phyloP scores from a whole-genome alignment of 2,888 invertebrate species.

The Acleris cristana region DNA sequence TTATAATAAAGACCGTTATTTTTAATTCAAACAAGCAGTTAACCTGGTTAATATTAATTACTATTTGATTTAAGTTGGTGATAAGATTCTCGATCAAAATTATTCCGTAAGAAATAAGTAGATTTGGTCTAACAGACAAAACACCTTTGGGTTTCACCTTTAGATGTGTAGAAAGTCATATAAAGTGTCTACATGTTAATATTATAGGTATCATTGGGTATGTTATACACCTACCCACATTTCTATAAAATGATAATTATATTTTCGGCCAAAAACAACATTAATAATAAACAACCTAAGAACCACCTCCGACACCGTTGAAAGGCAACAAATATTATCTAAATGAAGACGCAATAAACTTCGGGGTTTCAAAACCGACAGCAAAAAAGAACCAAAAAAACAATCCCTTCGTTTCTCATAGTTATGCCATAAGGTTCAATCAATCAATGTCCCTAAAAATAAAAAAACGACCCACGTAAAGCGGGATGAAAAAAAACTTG shows the following conservation, averaged over 20 bases:
- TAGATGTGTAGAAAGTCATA: no score
- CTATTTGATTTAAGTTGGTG: constrained; percentile 12
- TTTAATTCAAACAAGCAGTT: constrained; percentile 29
- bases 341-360: constrained; percentile 80
- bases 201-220: no score
- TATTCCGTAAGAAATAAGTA: background rate
- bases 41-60: constrained; percentile 29
- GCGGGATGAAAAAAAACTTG: constrained; percentile 65
- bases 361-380: constrained; percentile 53
- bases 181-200: no score
- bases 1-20: constrained; percentile 26
- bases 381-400: constrained; percentile 66
- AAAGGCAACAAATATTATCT: constrained; percentile 58
- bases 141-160: no score
- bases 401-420: constrained; percentile 77
- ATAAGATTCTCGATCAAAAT: constrained; percentile 4
- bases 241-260: constrained; percentile 7
- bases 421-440: constrained; percentile 78
- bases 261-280: background rate
- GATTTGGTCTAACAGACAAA: no score
- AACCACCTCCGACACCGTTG: constrained; percentile 45
- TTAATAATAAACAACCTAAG: constrained; percentile 2
- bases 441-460: constrained; percentile 81
- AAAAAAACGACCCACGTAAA: constrained; percentile 82
- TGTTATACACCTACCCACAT: no score